Conservation (phyloP, 1,140 invertebrate species). For the Mesaphorura yosii region DNA sequence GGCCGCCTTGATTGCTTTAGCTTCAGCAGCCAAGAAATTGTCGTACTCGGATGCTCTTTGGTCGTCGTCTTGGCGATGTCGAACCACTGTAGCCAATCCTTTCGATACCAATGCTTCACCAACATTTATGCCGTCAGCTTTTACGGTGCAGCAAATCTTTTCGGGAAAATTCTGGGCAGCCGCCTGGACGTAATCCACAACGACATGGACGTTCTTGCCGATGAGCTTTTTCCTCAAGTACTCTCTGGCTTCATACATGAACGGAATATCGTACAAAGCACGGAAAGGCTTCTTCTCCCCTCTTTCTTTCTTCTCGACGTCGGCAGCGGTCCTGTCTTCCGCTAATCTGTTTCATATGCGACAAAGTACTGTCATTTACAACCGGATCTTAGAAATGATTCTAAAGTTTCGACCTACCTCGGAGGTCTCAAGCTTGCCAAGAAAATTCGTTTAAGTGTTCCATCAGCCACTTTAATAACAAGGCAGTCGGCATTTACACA, state of each 20-base stretch:
- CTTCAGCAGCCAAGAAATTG: conserved; percentile 82
- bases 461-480: conserved; percentile 66
- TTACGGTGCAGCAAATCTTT: conserved; percentile 88
- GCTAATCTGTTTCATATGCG: conserved; percentile 13
- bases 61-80: conserved; percentile 90
- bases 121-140: conserved; percentile 72
- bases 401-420: no score
- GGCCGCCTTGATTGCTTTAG: conserved; percentile 73
- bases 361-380: no score
- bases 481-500: conserved; percentile 88
- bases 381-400: no score
- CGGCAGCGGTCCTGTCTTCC: conserved; percentile 12
- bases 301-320: neutral
- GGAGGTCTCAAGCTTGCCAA: conserved; percentile 90
- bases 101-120: conserved; percentile 86
- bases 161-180: conserved; percentile 77
- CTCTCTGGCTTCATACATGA: conserved; percentile 96
- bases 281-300: conserved; percentile 41
- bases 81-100: conserved; percentile 81
- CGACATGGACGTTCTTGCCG: conserved; percentile 86
- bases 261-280: conserved; percentile 92
- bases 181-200: conserved; percentile 91
- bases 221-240: conserved; percentile 91
- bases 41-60: conserved; percentile 90
- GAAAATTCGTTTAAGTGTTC: conserved; percentile 80